Percentiles rank a stretch among this genome's conserved stretches.
Evolutionary conservation across 2,888 invertebrate species (phyloP).

Genomic region (Lapara coniferarum): DNA sequence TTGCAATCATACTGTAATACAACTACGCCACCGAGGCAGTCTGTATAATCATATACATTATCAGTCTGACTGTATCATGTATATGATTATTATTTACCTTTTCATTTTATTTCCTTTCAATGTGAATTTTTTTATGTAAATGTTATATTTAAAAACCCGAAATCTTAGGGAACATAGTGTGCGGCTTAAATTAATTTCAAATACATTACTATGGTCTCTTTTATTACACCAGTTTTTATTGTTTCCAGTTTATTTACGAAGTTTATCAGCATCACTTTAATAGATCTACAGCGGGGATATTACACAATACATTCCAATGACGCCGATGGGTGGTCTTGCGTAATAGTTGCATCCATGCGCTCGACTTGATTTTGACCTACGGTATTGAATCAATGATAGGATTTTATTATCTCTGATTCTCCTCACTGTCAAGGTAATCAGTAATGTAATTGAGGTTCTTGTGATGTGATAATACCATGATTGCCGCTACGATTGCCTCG

Average conservation of each 20-base stretch:
- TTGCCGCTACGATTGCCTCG: not conserved
- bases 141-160: too few species aligned
- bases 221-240: slow-evolving; percentile 9
- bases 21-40: too few species aligned
- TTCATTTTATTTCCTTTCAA: not conserved
- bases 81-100: not conserved
- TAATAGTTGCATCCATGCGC: slow-evolving; percentile 24
- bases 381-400: slow-evolving; percentile 27
- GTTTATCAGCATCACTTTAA: slow-evolving; percentile 5
- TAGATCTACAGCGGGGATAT: slow-evolving; percentile 11
- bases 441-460: not conserved
- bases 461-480: not conserved
- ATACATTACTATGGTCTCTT: slow-evolving; percentile 15
- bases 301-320: slow-evolving; percentile 26
- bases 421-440: slow-evolving; percentile 18
- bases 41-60: too few species aligned
- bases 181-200: slow-evolving; percentile 7
- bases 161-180: not conserved
- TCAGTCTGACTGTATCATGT: too few species aligned
- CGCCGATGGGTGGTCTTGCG: slow-evolving; percentile 23
- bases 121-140: not conserved
- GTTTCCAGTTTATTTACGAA: slow-evolving; percentile 13
- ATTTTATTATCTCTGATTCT: slow-evolving; percentile 6
- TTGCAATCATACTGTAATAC: too few species aligned
- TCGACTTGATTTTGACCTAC: slow-evolving; percentile 26